Evolutionary conservation across 1,140 invertebrate species (phyloP), one percentile per base, ranked within the genome.

Genomic region (Formica selysi): DNA sequence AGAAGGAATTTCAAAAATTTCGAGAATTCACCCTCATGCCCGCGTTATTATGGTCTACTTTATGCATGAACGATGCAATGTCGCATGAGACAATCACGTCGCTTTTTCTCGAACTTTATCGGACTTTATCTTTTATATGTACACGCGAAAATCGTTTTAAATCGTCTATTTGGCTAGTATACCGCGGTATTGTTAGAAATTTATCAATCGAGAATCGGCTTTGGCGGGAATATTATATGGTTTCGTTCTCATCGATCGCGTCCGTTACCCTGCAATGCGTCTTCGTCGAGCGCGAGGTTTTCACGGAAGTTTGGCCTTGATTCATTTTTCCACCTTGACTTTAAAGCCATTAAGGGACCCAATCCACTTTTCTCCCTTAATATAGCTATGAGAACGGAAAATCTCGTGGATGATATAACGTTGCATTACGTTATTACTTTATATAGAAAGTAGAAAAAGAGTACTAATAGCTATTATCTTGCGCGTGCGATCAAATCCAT

Each of bases 291-390:
- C 76, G 84, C 88, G 74, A 89, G 68, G 85, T 91, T 93, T 92
- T 91, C 86, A 65, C 76, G 62, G 79, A 89, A 91, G 80, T 90
- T 51, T 92, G 88, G 89, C 90, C 92, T 91, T 89, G 90, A 91
- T 88, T 83, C 73, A 91, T 88, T 83, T 76, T 68, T 80, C 54
- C 80, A 92, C 89, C 89, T 90, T 91, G 92, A 92, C 90, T 91
- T 85, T 83, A 61, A 68, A 83, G n/a, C 54, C 26, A 36, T 83
- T 41, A 61, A 32, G 13, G 38, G 54, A 74, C 29, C 29, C 89
- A 90, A 93, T 93, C 91, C 88, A 85, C 76, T 92, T 90, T 51
- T 87, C 44, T 16, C 29, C 22, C 10, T 70, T 78, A 79, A 90
- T 90, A 57, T 36, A 78, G 87, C 87, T 78, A 86, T 57, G 32